A percentile compares a stretch with the other conserved stretches of the same genome.
These are phyloP conservation scores for Chaetorhynchus papuensis DNA, from an alignment of 2,113 vertebrate genomes.

Conservation along the genomic window DNA sequence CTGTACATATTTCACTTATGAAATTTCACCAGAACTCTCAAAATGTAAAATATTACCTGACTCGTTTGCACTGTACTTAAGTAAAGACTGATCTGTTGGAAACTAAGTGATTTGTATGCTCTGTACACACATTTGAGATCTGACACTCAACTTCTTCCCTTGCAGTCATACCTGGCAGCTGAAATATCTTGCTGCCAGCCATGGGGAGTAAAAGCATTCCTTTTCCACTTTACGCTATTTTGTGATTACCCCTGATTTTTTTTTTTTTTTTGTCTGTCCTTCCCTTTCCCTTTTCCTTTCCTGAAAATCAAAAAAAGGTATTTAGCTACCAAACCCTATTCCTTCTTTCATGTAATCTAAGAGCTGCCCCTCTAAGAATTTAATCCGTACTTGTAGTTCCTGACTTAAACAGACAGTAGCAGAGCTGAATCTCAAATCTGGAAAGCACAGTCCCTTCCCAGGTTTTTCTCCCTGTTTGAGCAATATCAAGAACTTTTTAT, in stretches of 20 bases:
- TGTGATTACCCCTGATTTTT: neutral
- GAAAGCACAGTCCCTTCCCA: neutral
- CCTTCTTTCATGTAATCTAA: neutral
- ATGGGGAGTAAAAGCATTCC: neutral
- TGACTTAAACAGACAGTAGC: neutral
- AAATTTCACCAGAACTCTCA: neutral
- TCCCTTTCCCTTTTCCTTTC: neutral
- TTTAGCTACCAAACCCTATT: neutral
- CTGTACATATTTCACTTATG: neutral
- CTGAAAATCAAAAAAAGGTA: neutral
- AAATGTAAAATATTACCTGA: neutral
- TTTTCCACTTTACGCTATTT: neutral
- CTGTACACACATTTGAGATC: neutral
- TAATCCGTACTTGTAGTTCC: fast-evolving
- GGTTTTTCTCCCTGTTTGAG: neutral
- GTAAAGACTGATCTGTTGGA: neutral
- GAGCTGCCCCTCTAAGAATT: neutral
- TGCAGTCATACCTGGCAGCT: neutral
- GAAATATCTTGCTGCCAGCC: neutral
- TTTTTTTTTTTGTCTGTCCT: neutral
- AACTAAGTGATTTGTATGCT: neutral
- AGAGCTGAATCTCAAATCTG: neutral
- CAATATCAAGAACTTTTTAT: neutral
- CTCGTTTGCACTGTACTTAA: neutral
- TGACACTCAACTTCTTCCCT: neutral